phyloP scores from a whole-genome alignment of 1,140 invertebrate genomes.

The Saxidomus purpurata region DNA sequence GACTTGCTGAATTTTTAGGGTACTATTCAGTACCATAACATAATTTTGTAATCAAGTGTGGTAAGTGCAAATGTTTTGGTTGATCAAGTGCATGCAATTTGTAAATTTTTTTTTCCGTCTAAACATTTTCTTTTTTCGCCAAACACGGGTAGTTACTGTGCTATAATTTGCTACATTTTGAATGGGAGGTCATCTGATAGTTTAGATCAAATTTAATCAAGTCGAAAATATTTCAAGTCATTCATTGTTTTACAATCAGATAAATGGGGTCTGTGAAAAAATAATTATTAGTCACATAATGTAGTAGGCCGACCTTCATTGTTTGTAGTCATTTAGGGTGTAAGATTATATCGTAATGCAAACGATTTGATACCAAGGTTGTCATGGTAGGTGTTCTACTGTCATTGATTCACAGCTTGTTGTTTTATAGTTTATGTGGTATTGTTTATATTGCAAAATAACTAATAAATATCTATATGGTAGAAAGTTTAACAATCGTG shows the following conservation, averaged over 20 bases:
- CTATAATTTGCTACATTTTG: constrained; percentile 34
- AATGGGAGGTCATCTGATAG: not conserved
- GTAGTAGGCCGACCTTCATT: not conserved
- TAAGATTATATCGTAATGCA: not conserved
- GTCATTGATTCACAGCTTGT: too few relatives aligned
- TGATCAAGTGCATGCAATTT: not conserved
- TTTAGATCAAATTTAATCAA: not conserved
- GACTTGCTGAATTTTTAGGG: too few relatives aligned
- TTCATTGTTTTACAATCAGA: constrained; percentile 16
- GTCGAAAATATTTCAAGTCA: constrained; percentile 22
- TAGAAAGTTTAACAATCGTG: too few relatives aligned
- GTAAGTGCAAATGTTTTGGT: not conserved
- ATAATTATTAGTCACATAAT: constrained; percentile 4
- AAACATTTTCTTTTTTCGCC: not conserved
- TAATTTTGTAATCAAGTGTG: too few relatives aligned
- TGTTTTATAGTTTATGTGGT: too few relatives aligned
- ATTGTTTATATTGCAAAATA: too few relatives aligned
- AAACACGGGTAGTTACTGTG: not conserved
- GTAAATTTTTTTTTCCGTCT: not conserved
- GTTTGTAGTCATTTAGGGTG: not conserved
- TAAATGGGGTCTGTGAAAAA: not conserved
- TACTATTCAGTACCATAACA: too few relatives aligned
- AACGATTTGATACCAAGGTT: not conserved
- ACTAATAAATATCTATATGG: too few relatives aligned
- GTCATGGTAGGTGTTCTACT: not conserved